Percentiles rank a stretch among this genome's conserved stretches.
phyloP scores from a whole-genome alignment of 92 coral and sea anemone genomes.

The Actinernus sp. region DNA sequence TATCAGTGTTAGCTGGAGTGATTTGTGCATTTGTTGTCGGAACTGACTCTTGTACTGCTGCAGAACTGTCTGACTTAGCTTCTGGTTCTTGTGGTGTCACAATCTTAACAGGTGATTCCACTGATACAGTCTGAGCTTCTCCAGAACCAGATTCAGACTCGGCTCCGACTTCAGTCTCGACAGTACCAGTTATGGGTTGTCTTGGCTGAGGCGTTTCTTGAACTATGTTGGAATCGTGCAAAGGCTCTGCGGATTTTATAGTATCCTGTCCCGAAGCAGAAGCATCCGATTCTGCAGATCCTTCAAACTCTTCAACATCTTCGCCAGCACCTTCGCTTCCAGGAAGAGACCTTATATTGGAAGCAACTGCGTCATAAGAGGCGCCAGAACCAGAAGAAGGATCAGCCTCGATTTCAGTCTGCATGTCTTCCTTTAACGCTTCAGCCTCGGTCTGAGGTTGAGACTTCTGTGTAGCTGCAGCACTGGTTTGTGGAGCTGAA shows the following conservation, averaged over 20 bases:
- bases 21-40: neutral
- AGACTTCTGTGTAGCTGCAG: neutral
- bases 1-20: neutral
- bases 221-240: no score
- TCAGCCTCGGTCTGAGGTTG: conserved; percentile 1
- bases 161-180: neutral
- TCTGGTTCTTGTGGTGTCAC: neutral
- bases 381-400: neutral
- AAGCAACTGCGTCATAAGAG: conserved; percentile 5
- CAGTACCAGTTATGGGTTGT: neutral
- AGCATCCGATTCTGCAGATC: neutral
- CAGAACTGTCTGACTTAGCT: neutral
- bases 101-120: neutral
- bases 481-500: neutral
- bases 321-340: conserved; percentile 31
- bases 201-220: neutral
- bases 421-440: neutral
- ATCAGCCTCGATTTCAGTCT: no score
- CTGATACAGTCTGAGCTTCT: neutral
- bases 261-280: neutral
- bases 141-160: neutral
- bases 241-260: neutral
- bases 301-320: neutral
- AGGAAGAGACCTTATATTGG: conserved; percentile 17
- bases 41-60: neutral